These are phyloP conservation scores for Mya arenaria DNA, from an alignment of 1,140 invertebrate species.

Conservation along the genomic window DNA sequence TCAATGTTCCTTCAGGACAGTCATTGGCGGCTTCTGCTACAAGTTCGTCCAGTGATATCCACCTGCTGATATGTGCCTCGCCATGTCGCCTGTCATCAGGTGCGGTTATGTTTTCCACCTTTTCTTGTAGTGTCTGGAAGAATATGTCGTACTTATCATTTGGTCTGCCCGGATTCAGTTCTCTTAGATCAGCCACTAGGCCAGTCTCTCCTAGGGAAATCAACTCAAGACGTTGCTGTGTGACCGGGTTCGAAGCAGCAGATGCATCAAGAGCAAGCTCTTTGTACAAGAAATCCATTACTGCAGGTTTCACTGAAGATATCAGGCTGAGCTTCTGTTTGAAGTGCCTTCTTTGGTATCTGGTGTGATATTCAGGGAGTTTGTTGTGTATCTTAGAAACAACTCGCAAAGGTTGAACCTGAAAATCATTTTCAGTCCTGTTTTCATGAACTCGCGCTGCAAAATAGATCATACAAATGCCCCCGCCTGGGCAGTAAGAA, in stretches of 20 bases:
- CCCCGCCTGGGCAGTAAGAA: background rate
- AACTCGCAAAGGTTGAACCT: background rate
- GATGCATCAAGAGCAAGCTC: too few relatives aligned
- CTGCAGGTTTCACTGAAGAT: too few relatives aligned
- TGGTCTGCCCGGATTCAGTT: constrained; percentile 52
- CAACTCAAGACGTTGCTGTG: too few relatives aligned
- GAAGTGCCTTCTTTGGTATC: too few relatives aligned
- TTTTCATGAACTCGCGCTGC: background rate
- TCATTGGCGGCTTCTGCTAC: background rate
- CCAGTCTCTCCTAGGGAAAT: constrained; percentile 50
- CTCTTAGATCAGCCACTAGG: constrained; percentile 45
- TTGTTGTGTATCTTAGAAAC: background rate
- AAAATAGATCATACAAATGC: background rate
- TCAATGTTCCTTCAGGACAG: constrained; percentile 6
- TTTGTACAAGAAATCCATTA: too few relatives aligned
- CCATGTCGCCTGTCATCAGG: constrained; percentile 51
- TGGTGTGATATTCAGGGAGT: too few relatives aligned
- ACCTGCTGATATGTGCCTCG: constrained; percentile 23
- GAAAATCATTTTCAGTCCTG: background rate
- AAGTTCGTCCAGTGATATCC: constrained; percentile 20
- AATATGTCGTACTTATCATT: constrained; percentile 52
- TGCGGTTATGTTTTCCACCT: constrained; percentile 34
- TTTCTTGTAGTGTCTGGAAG: constrained; percentile 33
- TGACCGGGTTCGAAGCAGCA: too few relatives aligned
- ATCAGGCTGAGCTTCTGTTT: too few relatives aligned